phyloP scores from a whole-genome alignment of 2,888 invertebrate genomes.

The Amiota mariae region DNA sequence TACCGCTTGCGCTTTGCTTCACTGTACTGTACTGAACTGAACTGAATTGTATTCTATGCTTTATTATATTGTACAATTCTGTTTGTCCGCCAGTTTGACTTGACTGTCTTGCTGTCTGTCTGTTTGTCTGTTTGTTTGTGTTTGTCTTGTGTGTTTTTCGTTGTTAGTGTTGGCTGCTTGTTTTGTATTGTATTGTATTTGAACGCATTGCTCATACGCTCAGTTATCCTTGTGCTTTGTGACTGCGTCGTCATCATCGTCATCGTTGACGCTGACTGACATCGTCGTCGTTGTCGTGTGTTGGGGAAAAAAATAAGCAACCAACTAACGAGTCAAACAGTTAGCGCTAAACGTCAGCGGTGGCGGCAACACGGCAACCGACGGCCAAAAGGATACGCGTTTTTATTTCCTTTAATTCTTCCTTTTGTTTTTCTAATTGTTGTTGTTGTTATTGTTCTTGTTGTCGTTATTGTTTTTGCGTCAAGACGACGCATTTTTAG shows the following conservation, averaged over 20 bases:
- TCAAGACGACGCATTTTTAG: too few species aligned
- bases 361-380: background rate
- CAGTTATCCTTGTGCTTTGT: conserved; percentile 65
- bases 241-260: conserved; percentile 46
- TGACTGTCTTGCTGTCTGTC: background rate
- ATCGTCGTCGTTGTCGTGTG: background rate
- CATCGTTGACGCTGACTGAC: background rate
- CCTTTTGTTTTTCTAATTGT: too few species aligned
- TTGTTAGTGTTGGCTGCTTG: background rate
- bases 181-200: conserved; percentile 43
- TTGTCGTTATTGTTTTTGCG: too few species aligned
- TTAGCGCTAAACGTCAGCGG: background rate
- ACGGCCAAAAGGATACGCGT: background rate
- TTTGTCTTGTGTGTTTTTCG: background rate
- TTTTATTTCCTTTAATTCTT: too few species aligned
- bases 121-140: background rate
- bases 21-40: too few species aligned
- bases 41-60: too few species aligned
- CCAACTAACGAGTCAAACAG: background rate
- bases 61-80: too few species aligned
- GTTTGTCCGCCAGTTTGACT: background rate
- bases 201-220: conserved; percentile 62
- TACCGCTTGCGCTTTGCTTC: too few species aligned
- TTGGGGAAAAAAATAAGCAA: too few species aligned
- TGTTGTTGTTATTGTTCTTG: too few species aligned